Conservation (phyloP, 2,888 invertebrate genomes). For the Andrena bicolor region DNA sequence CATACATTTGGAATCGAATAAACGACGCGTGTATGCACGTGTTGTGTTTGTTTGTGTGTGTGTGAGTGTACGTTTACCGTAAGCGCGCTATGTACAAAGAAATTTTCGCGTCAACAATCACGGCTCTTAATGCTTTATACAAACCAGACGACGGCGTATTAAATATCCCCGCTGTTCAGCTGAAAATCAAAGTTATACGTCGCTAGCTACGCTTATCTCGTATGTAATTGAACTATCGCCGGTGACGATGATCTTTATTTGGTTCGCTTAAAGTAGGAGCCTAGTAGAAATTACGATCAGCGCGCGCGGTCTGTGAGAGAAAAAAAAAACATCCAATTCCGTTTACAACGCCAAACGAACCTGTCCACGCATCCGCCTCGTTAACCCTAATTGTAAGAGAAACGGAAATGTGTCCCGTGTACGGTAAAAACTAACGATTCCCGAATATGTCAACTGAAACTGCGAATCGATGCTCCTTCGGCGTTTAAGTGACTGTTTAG, state of each 20-base stretch:
- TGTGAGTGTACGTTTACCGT: slow-evolving; percentile 65
- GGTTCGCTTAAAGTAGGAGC: slow-evolving; percentile 67
- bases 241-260: slow-evolving; percentile 61
- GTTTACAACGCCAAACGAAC: slow-evolving; percentile 4
- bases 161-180: slow-evolving; percentile 58
- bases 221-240: slow-evolving; percentile 54
- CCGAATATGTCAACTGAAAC: slow-evolving; percentile 13
- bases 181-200: slow-evolving; percentile 55
- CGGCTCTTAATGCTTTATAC: slow-evolving; percentile 75
- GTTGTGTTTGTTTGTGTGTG: slow-evolving; percentile 18
- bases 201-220: slow-evolving; percentile 66
- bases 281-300: slow-evolving; percentile 53
- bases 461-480: slow-evolving; percentile 8
- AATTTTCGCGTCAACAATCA: slow-evolving; percentile 76
- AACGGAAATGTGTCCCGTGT: slow-evolving; percentile 16
- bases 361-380: neutral
- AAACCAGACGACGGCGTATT: slow-evolving; percentile 70
- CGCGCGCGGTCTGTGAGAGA: slow-evolving; percentile 54
- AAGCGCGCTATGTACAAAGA: slow-evolving; percentile 73
- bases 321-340: slow-evolving; percentile 64
- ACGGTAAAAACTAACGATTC: slow-evolving; percentile 17
- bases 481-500: slow-evolving; percentile 1
- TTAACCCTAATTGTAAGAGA: slow-evolving; percentile 13
- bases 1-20: slow-evolving; percentile 72
- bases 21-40: slow-evolving; percentile 56